These are phyloP conservation scores for Xestia c-nigrum DNA, from an alignment of 2,888 invertebrate species.

Conservation along the genomic window DNA sequence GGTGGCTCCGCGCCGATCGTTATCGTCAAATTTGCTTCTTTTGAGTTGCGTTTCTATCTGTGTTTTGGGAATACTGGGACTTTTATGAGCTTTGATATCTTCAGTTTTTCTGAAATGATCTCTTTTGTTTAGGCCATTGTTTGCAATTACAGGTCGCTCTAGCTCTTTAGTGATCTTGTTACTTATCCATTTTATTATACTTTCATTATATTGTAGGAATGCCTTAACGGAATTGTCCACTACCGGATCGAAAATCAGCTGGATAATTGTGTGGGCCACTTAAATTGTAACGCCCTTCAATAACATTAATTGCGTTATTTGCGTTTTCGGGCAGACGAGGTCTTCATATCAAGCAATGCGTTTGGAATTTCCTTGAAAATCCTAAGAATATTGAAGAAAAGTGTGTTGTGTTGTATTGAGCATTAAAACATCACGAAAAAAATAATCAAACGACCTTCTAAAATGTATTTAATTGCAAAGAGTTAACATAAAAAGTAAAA, in stretches of 20 bases:
- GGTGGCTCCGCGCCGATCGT: background rate
- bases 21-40: constrained; percentile 4
- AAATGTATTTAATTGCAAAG: background rate
- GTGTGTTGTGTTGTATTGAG: background rate
- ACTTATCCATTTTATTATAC: background rate
- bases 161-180: background rate
- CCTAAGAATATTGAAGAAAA: background rate
- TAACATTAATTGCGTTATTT: background rate
- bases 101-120: background rate
- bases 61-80: background rate
- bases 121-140: background rate
- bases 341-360: background rate
- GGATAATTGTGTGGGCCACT: background rate
- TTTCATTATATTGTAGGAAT: background rate
- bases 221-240: background rate
- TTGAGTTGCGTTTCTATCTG: constrained; percentile 23
- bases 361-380: background rate
- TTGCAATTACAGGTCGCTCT: background rate
- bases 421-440: background rate
- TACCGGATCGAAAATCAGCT: background rate
- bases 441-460: background rate
- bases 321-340: background rate
- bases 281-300: background rate
- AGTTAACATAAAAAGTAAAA: background rate
- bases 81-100: background rate